Conservation (phyloP, 2,888 invertebrate genomes). For the Amphiduros pacificus region DNA sequence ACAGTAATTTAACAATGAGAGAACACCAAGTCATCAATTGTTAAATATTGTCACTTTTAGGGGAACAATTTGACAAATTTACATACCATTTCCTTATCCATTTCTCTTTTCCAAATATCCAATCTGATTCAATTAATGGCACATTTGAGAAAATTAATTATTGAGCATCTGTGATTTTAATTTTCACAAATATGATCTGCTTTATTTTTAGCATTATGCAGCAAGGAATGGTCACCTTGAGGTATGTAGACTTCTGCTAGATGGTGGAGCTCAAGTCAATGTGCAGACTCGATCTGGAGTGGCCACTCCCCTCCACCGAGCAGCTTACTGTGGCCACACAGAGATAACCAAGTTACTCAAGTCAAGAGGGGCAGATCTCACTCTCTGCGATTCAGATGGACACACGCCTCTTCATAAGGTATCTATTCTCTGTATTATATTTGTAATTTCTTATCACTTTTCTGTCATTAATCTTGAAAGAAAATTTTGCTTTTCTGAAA, state of each 20-base stretch:
- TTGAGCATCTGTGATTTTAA: not conserved
- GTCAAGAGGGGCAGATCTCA: slow-evolving; percentile 64
- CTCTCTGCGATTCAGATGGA: slow-evolving; percentile 75
- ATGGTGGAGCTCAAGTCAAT: slow-evolving; percentile 73
- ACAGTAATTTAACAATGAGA: too few species aligned
- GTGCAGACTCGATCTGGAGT: slow-evolving; percentile 74
- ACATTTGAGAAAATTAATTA: too few species aligned
- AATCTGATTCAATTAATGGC: too few species aligned
- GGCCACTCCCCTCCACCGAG: slow-evolving; percentile 82
- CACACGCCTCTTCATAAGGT: slow-evolving; percentile 81
- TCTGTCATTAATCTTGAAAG: too few species aligned
- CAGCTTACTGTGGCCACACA: slow-evolving; percentile 71
- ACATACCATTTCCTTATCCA: too few species aligned
- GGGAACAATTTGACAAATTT: too few species aligned
- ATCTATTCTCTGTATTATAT: not conserved
- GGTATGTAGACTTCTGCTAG: slow-evolving; percentile 72
- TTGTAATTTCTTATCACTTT: too few species aligned
- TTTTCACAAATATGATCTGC: not conserved
- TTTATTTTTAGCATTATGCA: slow-evolving; percentile 72
- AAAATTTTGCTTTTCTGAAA: too few species aligned
- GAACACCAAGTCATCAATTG: too few species aligned
- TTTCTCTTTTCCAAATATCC: too few species aligned
- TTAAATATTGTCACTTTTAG: too few species aligned
- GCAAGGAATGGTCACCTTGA: slow-evolving; percentile 76
- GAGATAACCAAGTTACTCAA: slow-evolving; percentile 70